Conservation (phyloP, 53 echinoderm and acorn worm species). For the Holothuria leucospilota region DNA sequence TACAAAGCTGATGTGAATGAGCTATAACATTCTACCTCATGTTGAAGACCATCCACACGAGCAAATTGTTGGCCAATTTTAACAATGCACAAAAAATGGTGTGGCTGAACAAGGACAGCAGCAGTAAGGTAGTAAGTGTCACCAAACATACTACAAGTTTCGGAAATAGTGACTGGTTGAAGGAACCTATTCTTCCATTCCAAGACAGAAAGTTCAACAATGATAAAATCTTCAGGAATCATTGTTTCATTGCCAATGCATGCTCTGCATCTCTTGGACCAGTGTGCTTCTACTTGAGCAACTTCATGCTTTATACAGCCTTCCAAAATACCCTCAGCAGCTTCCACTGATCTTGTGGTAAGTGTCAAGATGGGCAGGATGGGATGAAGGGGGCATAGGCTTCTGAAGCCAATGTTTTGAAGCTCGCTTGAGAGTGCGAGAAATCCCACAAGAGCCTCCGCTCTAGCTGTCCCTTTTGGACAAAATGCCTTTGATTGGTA, state of each 20-base stretch:
- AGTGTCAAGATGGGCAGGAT: constrained; percentile 3
- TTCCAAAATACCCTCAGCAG: background rate
- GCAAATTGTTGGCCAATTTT: constrained; percentile 14
- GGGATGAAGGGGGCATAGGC: constrained; percentile 1
- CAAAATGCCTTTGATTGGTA: too few species aligned
- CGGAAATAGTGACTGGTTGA: constrained; percentile 1
- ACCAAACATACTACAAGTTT: constrained; percentile 10
- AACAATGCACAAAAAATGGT: constrained; percentile 1
- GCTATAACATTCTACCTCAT: background rate
- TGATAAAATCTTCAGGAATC: background rate
- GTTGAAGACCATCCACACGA: background rate
- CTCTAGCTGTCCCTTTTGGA: background rate
- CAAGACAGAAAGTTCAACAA: constrained; percentile 10
- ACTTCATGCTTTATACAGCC: background rate
- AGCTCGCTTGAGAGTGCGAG: background rate
- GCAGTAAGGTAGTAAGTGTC: background rate
- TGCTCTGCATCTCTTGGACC: constrained; percentile 10
- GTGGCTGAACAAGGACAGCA: constrained; percentile 15
- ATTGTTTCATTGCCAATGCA: constrained; percentile 11
- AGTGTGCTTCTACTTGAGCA: background rate
- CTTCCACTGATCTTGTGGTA: constrained; percentile 3
- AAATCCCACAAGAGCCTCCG: background rate
- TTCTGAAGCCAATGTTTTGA: background rate
- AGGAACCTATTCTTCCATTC: background rate
- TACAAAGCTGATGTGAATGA: background rate